phyloP scores from a whole-genome alignment of 1,140 invertebrate genomes.

The Saccostrea glomerata region DNA sequence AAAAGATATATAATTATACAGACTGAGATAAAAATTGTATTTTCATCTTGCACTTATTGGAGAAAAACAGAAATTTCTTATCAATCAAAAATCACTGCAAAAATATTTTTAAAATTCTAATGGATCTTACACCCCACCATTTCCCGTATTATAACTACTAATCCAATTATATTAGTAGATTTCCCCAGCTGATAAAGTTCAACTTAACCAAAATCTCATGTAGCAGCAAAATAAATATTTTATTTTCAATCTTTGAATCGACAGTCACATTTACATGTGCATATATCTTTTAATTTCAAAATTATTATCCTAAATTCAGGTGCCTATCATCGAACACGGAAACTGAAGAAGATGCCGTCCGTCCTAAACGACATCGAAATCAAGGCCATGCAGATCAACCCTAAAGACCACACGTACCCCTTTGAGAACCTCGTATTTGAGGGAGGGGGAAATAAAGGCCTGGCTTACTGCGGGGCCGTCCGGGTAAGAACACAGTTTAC shows the following conservation, averaged over 20 bases:
- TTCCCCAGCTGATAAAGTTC: no score
- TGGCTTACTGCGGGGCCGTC: slow-evolving; percentile 65
- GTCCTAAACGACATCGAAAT: slow-evolving; percentile 56
- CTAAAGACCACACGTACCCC: slow-evolving; percentile 58
- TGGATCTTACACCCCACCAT: no score
- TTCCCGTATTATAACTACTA: no score
- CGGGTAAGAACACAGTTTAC: slow-evolving; percentile 28
- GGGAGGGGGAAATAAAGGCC: slow-evolving; percentile 68
- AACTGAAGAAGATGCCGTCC: slow-evolving; percentile 47
- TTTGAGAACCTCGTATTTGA: slow-evolving; percentile 72
- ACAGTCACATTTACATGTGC: not conserved
- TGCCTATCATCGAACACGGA: not conserved
- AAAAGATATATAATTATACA: no score
- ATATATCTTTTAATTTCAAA: not conserved
- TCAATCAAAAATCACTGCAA: no score
- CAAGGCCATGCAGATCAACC: slow-evolving; percentile 51
- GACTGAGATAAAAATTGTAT: no score
- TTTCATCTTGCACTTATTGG: no score
- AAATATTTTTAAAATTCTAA: no score
- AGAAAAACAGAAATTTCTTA: no score
- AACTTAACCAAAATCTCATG: no score
- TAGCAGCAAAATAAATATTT: no score
- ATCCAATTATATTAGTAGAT: no score
- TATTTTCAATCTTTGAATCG: not conserved
- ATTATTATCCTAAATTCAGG: not conserved